Evolutionary conservation across 2,888 invertebrate genomes (phyloP), one percentile per base, ranked within the genome.

Genomic region (Drosophila conformis): DNA sequence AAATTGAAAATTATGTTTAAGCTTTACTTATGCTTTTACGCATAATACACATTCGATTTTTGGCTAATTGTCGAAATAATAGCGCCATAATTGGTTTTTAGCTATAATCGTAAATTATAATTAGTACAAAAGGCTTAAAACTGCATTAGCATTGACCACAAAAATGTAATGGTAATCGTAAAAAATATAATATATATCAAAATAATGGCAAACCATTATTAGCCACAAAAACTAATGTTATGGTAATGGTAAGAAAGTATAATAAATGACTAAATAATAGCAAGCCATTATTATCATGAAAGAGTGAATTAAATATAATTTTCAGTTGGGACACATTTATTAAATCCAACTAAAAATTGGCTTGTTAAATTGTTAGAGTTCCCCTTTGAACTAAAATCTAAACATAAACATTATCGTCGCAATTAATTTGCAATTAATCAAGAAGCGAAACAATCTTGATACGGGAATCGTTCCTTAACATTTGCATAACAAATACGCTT

Each of bases 401-500:
- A 46, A 8, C 46, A 25, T 4, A 8, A 15, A 46, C 46, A 53
- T 25, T 13, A 33, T 10, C 21, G n/a, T 25, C 10, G 15, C 33
- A 33, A 27, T 54, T 13, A 27, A n/a, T 29, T n/a, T 27, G 54
- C 5, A 10, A 27, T 25, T 35, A 54, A 36, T 25, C 54, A 36
- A 25, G 18, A 21, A 36, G 18, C 54, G 18, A 7, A 25, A 49
- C 18, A 2, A 49, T 49, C 27, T 25, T 49, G 27, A 27, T 11
- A 27, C 6, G 29, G 11, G 7, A 18, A 38, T 36, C 4, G 8
- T 13, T 36, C 4, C 4, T 29, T 21, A 21, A n/a, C 8, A 31
- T 42, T 57, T 31, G 29, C n/a, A n/a, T 15, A 56, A 56, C 27
- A 40, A 56, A 56, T 40, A 40, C 29, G 8, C 3, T n/a, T 46